phyloP scores from a whole-genome alignment of 30 jellyfish, hydroid and myxozoan species.

The Pelagia noctiluca region DNA sequence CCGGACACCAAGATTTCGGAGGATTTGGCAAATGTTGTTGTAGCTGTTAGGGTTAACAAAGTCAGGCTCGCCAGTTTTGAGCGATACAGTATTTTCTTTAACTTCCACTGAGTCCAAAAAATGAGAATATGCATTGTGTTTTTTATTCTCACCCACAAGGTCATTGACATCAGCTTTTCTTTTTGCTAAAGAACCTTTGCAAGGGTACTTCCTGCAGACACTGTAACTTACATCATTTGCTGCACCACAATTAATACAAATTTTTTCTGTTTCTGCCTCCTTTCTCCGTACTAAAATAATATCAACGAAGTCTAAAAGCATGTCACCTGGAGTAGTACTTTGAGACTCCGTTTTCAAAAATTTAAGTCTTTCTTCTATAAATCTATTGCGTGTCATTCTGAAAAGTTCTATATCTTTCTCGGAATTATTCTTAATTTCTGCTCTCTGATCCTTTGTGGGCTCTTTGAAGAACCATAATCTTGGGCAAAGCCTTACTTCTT shows the following conservation, averaged over 20 bases:
- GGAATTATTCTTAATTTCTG: neutral
- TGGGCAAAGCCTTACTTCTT: conserved; percentile 6
- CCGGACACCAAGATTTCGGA: conserved; percentile 37
- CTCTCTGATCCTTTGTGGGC: neutral
- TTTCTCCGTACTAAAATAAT: neutral
- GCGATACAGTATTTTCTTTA: neutral
- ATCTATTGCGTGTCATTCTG: conserved; percentile 17
- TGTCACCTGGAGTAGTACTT: too few relatives aligned
- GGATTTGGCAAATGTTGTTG: neutral
- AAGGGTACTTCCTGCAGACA: conserved; percentile 14
- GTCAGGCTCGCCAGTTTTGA: conserved; percentile 43
- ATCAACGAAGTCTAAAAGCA: conserved; percentile 3
- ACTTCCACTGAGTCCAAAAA: neutral
- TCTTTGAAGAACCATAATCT: conserved; percentile 11
- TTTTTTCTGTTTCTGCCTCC: conserved; percentile 18
- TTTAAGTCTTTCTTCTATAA: neutral
- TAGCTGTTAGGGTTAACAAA: conserved; percentile 15
- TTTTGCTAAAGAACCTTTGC: conserved; percentile 4
- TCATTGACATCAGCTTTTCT: neutral
- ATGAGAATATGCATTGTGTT: conserved; percentile 12
- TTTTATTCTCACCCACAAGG: neutral
- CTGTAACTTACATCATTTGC: conserved; percentile 2
- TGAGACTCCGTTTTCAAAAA: neutral
- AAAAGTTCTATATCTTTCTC: neutral
- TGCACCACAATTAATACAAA: conserved; percentile 38